Evolutionary conservation across 37 sponge, comb jelly and placozoan genomes (phyloP), one percentile per base, ranked within the genome.

Genomic region (Ianthella basta): DNA sequence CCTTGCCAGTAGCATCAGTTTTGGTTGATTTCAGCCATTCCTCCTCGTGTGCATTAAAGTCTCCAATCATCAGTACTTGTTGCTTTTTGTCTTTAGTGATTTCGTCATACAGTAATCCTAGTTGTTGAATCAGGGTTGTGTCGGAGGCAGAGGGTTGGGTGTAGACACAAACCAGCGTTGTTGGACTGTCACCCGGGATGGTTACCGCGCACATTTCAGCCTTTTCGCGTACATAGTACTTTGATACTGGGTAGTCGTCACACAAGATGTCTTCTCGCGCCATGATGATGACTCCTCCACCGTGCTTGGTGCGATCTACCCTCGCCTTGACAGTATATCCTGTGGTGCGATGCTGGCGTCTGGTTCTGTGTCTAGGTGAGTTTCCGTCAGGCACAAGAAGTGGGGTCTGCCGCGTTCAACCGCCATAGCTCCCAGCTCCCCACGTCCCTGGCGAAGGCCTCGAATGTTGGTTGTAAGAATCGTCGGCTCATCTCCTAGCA

Each of bases 361-460:
- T 33, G 73, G 38, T 72, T 79, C 80, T 10, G 59, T 14, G 54
- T 79, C 32, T 53, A 79, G 59, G 32, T 79, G 80, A 10, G 80
- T 79, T 19, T 79, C 80, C 80, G 32, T 53, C 5, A 79, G 59
- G 30, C 80, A 79, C 30, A 79, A 56, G 59, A 79, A 56, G 57
- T 79, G 80, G 34, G 80, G 80, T 30, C 14, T 56, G 80, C 14
- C 80, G 73, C 37, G 39, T n/a, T 54, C 21, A n/a, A 24, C 59
- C 59, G 57, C 55, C 80, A 79, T n/a, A 54, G 4, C 80, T 10
- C 59, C 56, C 34, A 79, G 56, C 44, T 79, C 80, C 14, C 80
- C 80, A 37, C 80, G 54, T 54, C 80, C 80, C 57, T 79, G 80
- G 24, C 80, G 59, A 5, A 53, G 59, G 59, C 80, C 80, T 56